These are phyloP conservation scores for Oxyura jamaicensis DNA, from an alignment of 2,113 vertebrate species.

Conservation along the genomic window DNA sequence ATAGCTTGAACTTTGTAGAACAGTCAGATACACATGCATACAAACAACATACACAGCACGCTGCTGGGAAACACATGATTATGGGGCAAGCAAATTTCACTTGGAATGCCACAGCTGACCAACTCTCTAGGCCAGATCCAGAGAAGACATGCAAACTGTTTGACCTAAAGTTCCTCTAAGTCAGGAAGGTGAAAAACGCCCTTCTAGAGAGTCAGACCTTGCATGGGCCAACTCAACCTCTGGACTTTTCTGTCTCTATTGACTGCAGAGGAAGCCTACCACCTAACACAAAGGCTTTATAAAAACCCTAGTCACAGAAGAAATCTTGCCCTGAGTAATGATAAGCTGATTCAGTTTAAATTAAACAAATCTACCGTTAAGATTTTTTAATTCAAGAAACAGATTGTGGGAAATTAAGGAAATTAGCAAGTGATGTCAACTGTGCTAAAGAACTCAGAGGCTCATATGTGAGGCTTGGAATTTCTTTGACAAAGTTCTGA, in stretches of 20 bases:
- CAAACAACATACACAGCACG: background rate
- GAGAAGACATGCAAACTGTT: background rate
- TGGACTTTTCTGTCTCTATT: background rate
- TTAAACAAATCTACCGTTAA: background rate
- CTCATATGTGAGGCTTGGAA: background rate
- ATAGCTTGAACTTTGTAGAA: background rate
- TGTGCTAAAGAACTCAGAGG: background rate
- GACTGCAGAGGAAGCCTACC: background rate
- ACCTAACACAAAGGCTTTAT: background rate
- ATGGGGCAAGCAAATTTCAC: background rate
- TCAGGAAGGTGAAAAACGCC: fast-evolving
- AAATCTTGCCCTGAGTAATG: background rate
- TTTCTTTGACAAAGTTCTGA: background rate
- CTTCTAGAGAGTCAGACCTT: background rate
- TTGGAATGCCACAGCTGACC: background rate
- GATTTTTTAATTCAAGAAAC: background rate
- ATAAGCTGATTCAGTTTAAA: background rate
- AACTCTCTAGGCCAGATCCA: background rate
- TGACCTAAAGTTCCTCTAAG: background rate
- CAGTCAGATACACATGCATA: background rate
- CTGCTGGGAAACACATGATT: background rate
- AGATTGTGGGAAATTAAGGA: background rate
- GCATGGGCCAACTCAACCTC: background rate
- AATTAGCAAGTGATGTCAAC: background rate
- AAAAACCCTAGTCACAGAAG: background rate